Evolutionary conservation across 2,113 vertebrate genomes (phyloP), one percentile per base, ranked within the genome.

Genomic region (Sigmodon hispidus): DNA sequence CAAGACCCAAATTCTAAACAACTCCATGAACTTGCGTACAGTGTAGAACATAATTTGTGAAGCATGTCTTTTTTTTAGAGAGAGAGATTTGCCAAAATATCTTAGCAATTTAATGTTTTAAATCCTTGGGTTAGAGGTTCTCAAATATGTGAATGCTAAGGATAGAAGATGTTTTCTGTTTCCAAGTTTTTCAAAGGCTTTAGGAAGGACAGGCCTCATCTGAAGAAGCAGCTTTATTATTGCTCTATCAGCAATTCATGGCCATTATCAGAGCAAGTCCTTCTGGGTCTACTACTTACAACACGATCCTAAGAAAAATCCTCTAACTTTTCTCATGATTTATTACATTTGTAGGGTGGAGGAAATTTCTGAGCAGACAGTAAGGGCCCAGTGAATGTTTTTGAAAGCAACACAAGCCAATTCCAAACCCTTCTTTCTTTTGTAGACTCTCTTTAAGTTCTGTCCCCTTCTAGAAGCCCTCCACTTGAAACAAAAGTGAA

Each of bases 261-360:
- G 55, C 19, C 34, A 87, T 73, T 57, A 52, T 77, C 55, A 96
- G 92, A n/a, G 29, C 16, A 94, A 89, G n/a, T 76, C 15, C 13
- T 92, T 94, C 57, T 87, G 93, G 48, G 31, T 16, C n/a, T 94
- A 40, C 67, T 93, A 85, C 12, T 89, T 95, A 10, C 91, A 80
- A 91, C 94, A 85, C 93, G 45, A 36, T 16, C 36, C 17, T 93
- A 94, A 89, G 92, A 81, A 96, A 96, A 91, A 6, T n/a, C 31
- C 34, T 86, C 11, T 87, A 87, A 3, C 45, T 94, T 80, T 93
- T 29, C 40, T 94, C 52, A 70, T 80, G 21, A 43, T 17, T 95
- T 95, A 67, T 63, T 96, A 76, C 21, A 79, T 26, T 19, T 55
- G 89, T 16, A 94, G 26, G 50, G 1, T 73, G 15, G 52, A 26